phyloP scores from a whole-genome alignment of 2,888 invertebrate species.

The Meghimatium bilineatum region DNA sequence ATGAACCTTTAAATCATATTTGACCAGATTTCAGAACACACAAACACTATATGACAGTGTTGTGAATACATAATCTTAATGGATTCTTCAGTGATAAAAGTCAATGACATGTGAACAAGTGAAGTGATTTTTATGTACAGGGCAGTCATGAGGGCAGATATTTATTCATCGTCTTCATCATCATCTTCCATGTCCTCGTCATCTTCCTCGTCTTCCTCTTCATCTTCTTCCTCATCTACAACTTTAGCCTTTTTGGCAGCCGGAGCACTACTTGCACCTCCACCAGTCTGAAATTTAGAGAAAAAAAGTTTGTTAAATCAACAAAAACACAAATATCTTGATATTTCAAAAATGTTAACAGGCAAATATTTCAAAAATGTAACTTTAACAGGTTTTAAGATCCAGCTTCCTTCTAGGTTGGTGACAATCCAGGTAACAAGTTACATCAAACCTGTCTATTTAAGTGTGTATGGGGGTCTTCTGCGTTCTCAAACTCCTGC shows the following conservation, averaged over 20 bases:
- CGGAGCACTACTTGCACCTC: conserved; percentile 46
- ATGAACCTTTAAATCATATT: no score
- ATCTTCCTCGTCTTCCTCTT: conserved; percentile 55
- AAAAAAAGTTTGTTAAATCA: not conserved
- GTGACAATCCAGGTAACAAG: no score
- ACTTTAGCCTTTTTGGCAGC: conserved; percentile 55
- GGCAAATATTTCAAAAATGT: no score
- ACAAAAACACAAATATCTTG: no score
- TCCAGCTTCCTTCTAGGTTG: no score
- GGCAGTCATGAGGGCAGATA: conserved; percentile 1
- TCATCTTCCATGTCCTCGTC: conserved; percentile 62
- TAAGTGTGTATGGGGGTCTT: no score
- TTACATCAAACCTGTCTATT: no score
- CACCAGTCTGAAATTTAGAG: conserved; percentile 47
- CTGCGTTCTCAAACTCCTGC: no score
- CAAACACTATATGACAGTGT: not conserved
- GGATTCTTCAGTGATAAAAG: not conserved
- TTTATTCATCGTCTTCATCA: conserved; percentile 57
- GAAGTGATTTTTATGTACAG: conserved; percentile 27
- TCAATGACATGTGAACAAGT: not conserved
- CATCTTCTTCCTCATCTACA: conserved; percentile 61
- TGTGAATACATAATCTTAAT: not conserved
- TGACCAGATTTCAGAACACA: no score
- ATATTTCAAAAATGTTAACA: no score
- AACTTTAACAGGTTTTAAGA: no score